Evolutionary conservation across 2,888 invertebrate genomes (phyloP).

Genomic region (Tiliacea aurago): DNA sequence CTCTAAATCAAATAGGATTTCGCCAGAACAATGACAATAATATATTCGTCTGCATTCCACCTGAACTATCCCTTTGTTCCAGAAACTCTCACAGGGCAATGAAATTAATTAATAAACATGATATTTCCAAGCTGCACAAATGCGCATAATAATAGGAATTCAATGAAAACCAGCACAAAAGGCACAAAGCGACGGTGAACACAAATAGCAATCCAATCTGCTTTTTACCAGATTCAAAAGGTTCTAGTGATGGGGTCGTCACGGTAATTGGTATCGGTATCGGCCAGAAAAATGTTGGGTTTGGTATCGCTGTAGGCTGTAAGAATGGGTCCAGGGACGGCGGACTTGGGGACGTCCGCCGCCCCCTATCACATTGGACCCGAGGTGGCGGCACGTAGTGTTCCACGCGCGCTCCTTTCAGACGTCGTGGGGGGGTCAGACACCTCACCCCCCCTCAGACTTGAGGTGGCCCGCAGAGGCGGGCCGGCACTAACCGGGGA

Average conservation of each 20-base stretch:
- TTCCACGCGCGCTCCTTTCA: no score
- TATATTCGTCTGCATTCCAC: constrained; percentile 27
- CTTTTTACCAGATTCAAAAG: constrained; percentile 64
- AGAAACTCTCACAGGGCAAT: constrained; percentile 19
- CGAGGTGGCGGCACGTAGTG: no score
- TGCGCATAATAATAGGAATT: constrained; percentile 70
- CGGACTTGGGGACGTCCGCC: no score
- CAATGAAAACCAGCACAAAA: constrained; percentile 68
- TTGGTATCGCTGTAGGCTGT: constrained; percentile 6
- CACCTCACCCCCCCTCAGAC: no score
- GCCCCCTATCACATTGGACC: no score
- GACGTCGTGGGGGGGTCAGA: no score
- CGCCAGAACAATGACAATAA: constrained; percentile 9
- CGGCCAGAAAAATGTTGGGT: not conserved
- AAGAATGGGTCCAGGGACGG: no score
- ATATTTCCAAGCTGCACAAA: constrained; percentile 59
- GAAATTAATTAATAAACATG: constrained; percentile 58
- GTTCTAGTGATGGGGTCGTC: constrained; percentile 58
- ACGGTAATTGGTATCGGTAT: constrained; percentile 11
- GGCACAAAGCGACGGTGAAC: constrained; percentile 64
- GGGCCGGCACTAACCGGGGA: no score
- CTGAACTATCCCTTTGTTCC: constrained; percentile 28
- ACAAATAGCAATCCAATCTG: constrained; percentile 73
- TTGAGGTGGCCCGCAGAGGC: no score
- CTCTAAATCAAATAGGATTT: not conserved